Conservation (phyloP, 2,797 vertebrate genomes). For the Florisuga fusca region DNA sequence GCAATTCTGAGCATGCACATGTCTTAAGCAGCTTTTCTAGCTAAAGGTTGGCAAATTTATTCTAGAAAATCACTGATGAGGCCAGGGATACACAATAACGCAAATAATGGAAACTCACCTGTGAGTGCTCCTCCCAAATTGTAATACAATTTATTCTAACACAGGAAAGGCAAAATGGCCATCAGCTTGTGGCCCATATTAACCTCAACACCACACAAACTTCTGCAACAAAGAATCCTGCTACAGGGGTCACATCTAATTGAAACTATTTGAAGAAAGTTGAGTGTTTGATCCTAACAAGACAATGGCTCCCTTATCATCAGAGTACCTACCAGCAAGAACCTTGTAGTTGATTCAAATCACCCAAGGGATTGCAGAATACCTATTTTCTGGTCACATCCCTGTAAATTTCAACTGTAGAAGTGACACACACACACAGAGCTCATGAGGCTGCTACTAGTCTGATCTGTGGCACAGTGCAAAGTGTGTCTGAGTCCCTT, state of each 20-base stretch:
- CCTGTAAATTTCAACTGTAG: background rate
- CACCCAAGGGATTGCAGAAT: background rate
- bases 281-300: background rate
- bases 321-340: background rate
- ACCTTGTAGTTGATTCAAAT: background rate
- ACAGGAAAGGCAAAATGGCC: background rate
- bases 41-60: background rate
- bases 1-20: background rate
- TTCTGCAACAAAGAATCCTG: background rate
- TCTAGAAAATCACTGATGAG: background rate
- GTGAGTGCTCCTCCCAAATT: background rate
- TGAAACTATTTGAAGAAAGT: background rate
- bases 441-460: background rate
- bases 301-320: background rate
- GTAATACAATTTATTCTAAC: background rate
- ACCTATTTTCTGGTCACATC: background rate
- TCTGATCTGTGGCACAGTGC: background rate
- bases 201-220: background rate
- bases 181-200: background rate
- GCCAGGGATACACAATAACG: background rate
- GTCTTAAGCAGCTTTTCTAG: background rate
- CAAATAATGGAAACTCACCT: constrained; percentile 22
- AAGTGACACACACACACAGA: background rate
- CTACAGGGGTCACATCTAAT: background rate
- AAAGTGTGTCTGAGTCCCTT: background rate